phyloP scores from a whole-genome alignment of 2,888 invertebrate species.

The Acheta domesticus region DNA sequence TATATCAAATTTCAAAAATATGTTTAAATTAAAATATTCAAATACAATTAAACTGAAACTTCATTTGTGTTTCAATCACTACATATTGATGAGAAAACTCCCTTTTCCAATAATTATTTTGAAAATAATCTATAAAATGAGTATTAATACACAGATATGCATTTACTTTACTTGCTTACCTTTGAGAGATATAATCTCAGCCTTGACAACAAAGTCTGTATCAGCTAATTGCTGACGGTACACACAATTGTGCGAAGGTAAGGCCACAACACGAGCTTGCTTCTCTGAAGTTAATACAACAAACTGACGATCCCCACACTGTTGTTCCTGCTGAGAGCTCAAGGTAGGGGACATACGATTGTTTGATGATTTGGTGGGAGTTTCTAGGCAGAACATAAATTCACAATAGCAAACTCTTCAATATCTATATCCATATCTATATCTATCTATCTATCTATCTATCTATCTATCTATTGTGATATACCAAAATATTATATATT shows the following conservation, averaged over 20 bases:
- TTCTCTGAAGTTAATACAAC: constrained; percentile 92
- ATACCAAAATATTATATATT: no score
- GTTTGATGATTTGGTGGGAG: constrained; percentile 48
- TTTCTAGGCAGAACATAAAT: constrained; percentile 40
- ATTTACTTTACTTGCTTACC: constrained; percentile 52
- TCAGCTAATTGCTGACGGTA: constrained; percentile 91
- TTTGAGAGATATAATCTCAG: constrained; percentile 88
- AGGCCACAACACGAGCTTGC: constrained; percentile 87
- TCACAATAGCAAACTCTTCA: constrained; percentile 11
- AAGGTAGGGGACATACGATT: constrained; percentile 76
- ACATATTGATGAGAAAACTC: no score
- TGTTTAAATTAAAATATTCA: no score
- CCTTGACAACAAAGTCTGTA: constrained; percentile 88
- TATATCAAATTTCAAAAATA: no score
- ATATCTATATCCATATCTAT: not conserved
- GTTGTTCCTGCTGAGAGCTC: constrained; percentile 45
- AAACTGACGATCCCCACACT: constrained; percentile 78
- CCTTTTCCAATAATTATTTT: no score
- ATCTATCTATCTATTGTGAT: no score
- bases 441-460: no score
- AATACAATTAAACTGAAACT: no score
- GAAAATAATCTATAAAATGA: not conserved
- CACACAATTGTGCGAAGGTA: constrained; percentile 93
- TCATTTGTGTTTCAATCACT: no score
- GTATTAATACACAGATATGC: no score